phyloP scores from a whole-genome alignment of 2,113 vertebrate species.

The Corydoras sp. region DNA sequence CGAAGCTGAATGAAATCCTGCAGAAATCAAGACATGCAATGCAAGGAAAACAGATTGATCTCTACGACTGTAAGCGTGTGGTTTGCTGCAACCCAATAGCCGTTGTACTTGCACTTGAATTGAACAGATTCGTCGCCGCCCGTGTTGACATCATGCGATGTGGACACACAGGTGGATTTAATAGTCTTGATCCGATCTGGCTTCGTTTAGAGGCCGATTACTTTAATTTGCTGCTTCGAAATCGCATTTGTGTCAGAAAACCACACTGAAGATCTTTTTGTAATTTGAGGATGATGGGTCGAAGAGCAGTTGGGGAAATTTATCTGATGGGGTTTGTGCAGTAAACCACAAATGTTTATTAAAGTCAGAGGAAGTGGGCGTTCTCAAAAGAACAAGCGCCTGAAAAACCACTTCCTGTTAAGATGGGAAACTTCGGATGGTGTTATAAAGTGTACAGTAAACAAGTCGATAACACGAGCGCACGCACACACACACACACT shows the following conservation, averaged over 20 bases:
- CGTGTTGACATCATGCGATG: no score
- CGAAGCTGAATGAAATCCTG: background rate
- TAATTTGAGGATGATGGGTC: constrained; percentile 40
- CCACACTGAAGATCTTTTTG: constrained; percentile 34
- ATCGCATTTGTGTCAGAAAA: constrained; percentile 31
- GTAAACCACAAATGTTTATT: constrained; percentile 55
- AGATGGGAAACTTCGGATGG: constrained; percentile 53
- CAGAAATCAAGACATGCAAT: background rate
- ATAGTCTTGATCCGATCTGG: background rate
- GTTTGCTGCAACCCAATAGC: no score
- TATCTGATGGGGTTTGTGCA: constrained; percentile 51
- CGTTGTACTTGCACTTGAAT: no score
- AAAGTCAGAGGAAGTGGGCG: constrained; percentile 56
- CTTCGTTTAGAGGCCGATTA: no score
- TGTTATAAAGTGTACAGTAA: constrained; percentile 52
- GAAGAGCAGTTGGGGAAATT: constrained; percentile 43
- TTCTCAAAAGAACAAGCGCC: constrained; percentile 51
- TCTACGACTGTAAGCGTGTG: no score
- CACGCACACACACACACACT: background rate
- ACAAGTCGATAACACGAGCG: constrained; percentile 33
- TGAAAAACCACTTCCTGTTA: constrained; percentile 54
- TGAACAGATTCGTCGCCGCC: no score
- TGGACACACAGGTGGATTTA: background rate
- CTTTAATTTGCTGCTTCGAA: constrained; percentile 8
- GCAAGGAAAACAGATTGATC: no score